Evolutionary conservation across 1,140 invertebrate genomes (phyloP).

Genomic region (Neoseiulus cucumeris): DNA sequence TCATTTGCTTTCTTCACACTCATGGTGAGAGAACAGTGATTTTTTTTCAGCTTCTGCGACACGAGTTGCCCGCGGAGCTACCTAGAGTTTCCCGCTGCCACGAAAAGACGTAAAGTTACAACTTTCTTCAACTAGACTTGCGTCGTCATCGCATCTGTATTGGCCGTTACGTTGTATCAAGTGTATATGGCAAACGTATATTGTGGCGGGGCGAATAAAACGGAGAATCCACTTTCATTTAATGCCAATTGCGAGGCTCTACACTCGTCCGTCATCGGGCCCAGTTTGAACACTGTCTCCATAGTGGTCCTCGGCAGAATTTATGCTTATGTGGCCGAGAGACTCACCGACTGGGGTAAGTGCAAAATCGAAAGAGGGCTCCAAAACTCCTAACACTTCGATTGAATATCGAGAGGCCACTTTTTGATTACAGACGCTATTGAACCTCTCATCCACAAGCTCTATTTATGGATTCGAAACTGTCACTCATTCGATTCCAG

Average conservation of each 20-base stretch:
- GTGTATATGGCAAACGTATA: constrained; percentile 26
- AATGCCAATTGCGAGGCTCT: constrained; percentile 20
- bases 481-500: constrained; percentile 23
- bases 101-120: no score
- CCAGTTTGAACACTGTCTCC: constrained; percentile 28
- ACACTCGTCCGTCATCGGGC: constrained; percentile 24
- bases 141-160: constrained; percentile 21
- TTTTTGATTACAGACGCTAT: no score
- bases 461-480: background rate
- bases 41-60: no score
- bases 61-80: no score
- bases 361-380: background rate
- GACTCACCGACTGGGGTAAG: constrained; percentile 30
- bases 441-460: background rate
- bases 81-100: no score
- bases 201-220: constrained; percentile 21
- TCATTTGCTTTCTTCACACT: constrained; percentile 26
- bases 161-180: constrained; percentile 23
- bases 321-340: constrained; percentile 26
- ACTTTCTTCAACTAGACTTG: constrained; percentile 17
- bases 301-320: constrained; percentile 30
- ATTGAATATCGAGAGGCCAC: background rate
- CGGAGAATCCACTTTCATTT: constrained; percentile 11
- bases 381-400: background rate
- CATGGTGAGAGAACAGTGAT: constrained; percentile 26